These are phyloP conservation scores for Molorchus minor DNA, from an alignment of 2,888 invertebrate genomes.

Conservation along the genomic window DNA sequence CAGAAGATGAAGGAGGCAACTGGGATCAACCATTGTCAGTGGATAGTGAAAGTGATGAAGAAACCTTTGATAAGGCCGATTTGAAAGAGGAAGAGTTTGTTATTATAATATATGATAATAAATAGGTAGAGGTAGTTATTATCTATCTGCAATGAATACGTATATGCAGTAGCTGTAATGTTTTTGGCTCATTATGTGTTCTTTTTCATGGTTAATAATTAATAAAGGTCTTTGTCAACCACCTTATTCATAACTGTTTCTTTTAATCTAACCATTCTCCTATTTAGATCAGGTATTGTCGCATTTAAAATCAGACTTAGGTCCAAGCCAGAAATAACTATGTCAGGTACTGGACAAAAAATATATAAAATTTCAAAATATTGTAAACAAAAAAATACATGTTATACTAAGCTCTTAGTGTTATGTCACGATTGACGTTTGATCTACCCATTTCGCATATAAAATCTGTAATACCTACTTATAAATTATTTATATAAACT, in stretches of 20 bases:
- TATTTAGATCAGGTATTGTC: slow-evolving; percentile 1
- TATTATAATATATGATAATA: slow-evolving; percentile 10
- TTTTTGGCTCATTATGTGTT: background rate
- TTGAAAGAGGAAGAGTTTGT: slow-evolving; percentile 16
- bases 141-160: background rate
- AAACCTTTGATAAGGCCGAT: slow-evolving; percentile 5
- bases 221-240: background rate
- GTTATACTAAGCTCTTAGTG: background rate
- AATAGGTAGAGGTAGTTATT: slow-evolving; percentile 14
- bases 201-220: background rate
- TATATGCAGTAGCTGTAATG: background rate
- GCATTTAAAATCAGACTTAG: slow-evolving; percentile 9
- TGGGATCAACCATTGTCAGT: slow-evolving; percentile 14
- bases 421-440: background rate
- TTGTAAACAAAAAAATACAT: background rate
- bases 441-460: background rate
- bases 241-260: background rate
- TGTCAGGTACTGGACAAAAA: slow-evolving; percentile 17
- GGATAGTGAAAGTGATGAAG: slow-evolving; percentile 2
- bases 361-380: background rate
- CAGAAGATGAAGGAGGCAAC: slow-evolving; percentile 17
- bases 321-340: background rate
- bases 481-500: background rate
- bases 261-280: background rate
- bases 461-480: background rate